phyloP scores from a whole-genome alignment of 2,113 vertebrate genomes.

The Rhegmatorhina hoffmannsi region DNA sequence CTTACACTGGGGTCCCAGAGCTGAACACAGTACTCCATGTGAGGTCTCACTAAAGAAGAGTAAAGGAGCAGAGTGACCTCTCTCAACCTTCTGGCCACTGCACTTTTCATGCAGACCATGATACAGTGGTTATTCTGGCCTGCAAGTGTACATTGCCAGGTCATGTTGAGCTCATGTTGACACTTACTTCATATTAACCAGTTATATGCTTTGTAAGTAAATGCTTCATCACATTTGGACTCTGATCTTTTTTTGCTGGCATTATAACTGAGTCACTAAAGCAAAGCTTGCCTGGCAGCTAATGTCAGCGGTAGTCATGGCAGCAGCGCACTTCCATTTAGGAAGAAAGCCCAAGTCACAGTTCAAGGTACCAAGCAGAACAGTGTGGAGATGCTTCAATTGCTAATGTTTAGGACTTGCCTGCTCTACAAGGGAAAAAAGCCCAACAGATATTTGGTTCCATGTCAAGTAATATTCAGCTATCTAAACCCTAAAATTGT shows the following conservation, averaged over 20 bases:
- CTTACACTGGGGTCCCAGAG: not conserved
- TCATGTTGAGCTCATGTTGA: not conserved
- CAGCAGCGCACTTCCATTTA: not conserved
- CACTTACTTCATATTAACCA: not conserved
- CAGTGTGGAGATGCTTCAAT: not conserved
- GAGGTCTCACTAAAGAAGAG: not conserved
- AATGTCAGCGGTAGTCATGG: not conserved
- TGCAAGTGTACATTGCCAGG: not conserved
- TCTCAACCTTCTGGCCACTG: not conserved
- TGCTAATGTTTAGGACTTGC: not conserved
- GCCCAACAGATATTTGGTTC: rapidly evolving
- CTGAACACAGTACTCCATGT: not conserved
- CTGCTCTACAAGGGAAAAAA: not conserved
- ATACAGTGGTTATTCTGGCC: not conserved
- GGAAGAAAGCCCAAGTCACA: not conserved
- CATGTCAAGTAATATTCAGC: not conserved
- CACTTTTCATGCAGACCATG: not conserved
- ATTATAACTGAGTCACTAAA: not conserved
- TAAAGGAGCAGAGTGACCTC: not conserved
- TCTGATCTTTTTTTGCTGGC: not conserved
- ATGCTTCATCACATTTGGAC: not conserved
- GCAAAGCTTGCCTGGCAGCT: not conserved
- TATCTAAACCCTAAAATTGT: not conserved
- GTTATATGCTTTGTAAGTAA: not conserved
- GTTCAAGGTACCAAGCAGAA: not conserved